A percentile compares a stretch with the other conserved stretches of the same genome.
Conservation (phyloP, 2,888 invertebrate genomes). For the Epistrophe grossulariae region DNA sequence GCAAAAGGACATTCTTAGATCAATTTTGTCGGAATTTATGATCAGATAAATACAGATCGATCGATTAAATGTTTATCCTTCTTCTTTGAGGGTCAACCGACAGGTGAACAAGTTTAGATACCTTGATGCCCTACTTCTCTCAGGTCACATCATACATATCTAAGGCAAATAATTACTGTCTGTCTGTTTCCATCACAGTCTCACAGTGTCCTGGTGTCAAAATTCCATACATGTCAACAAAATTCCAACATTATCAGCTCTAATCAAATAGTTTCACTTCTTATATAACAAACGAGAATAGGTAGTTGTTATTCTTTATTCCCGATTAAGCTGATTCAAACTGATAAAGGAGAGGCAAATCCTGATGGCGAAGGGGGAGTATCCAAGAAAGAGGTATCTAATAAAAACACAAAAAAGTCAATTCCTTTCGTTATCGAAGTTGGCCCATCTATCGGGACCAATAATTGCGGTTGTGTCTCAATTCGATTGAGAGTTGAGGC, state of each 20-base stretch:
- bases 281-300: constrained; percentile 13
- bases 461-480: constrained; percentile 76
- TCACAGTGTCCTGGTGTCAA: constrained; percentile 54
- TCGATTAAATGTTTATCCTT: constrained; percentile 53
- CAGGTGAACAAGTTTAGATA: constrained; percentile 59
- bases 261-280: constrained; percentile 66
- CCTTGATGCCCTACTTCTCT: constrained; percentile 31
- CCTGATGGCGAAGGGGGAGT: constrained; percentile 43
- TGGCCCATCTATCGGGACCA: constrained; percentile 69
- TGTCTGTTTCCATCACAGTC: constrained; percentile 34
- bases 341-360: constrained; percentile 56
- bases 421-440: constrained; percentile 67
- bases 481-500: constrained; percentile 51
- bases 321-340: constrained; percentile 56
- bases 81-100: constrained; percentile 38
- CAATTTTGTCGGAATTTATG: constrained; percentile 67
- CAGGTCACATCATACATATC: constrained; percentile 60
- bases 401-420: constrained; percentile 55
- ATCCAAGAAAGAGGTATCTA: constrained; percentile 57
- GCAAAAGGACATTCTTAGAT: constrained; percentile 37
- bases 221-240: constrained; percentile 70
- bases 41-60: constrained; percentile 74
- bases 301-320: constrained; percentile 52
- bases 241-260: constrained; percentile 65
- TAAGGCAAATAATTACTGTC: constrained; percentile 51